Conservation (phyloP, 2,888 invertebrate species). For the Pyrochroa serraticornis region DNA sequence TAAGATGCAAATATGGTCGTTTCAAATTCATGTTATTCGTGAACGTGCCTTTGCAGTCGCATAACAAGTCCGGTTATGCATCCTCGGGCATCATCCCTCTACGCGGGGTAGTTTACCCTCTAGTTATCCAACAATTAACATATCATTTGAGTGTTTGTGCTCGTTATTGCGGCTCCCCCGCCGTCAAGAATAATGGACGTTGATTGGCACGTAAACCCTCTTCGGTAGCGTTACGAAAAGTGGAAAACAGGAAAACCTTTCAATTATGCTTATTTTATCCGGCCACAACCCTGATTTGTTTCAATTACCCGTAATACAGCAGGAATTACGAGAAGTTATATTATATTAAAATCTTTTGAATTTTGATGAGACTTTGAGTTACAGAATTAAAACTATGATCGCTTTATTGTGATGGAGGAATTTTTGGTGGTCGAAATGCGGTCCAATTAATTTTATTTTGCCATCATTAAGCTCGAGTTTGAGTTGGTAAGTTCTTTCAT, state of each 20-base stretch:
- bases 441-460: slow-evolving; percentile 50
- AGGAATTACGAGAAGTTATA: slow-evolving; percentile 38
- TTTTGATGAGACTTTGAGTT: neutral
- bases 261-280: slow-evolving; percentile 49
- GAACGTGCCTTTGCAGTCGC: slow-evolving; percentile 54
- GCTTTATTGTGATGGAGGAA: no score
- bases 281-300: slow-evolving; percentile 40
- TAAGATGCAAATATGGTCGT: slow-evolving; percentile 51
- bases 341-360: slow-evolving; percentile 1
- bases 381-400: slow-evolving; percentile 31
- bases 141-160: slow-evolving; percentile 53
- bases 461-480: slow-evolving; percentile 46
- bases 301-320: slow-evolving; percentile 46
- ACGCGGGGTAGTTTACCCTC: slow-evolving; percentile 49
- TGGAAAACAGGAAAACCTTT: slow-evolving; percentile 43
- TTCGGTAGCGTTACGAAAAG: slow-evolving; percentile 15
- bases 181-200: slow-evolving; percentile 49
- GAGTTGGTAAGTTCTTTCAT: slow-evolving; percentile 35
- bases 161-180: slow-evolving; percentile 48
- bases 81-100: slow-evolving; percentile 40
- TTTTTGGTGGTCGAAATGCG: slow-evolving; percentile 43
- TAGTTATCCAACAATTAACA: slow-evolving; percentile 55
- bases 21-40: slow-evolving; percentile 54
- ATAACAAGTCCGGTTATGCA: slow-evolving; percentile 50
- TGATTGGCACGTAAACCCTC: slow-evolving; percentile 48